Evolutionary conservation across 2,113 vertebrate genomes (phyloP).

Genomic region (Eudorcas thomsonii): DNA sequence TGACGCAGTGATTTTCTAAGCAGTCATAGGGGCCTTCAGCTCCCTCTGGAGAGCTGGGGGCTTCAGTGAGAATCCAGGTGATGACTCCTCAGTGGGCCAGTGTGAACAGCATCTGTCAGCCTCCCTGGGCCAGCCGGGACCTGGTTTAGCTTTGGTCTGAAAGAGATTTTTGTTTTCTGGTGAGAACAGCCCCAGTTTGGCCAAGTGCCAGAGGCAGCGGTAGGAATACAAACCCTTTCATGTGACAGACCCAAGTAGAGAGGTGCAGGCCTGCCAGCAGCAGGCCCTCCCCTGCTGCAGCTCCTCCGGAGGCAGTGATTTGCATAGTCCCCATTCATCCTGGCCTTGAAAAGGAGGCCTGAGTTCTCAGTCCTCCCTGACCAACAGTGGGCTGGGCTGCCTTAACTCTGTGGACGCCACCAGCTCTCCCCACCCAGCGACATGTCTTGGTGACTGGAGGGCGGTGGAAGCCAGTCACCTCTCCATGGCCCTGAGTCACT

Average conservation of each 20-base stretch:
- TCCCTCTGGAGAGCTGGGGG: background rate
- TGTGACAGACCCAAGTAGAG: constrained; percentile 88
- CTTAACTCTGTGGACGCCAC: constrained; percentile 47
- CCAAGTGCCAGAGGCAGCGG: constrained; percentile 56
- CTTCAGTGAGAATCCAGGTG: constrained; percentile 17
- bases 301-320: constrained; percentile 78
- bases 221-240: constrained; percentile 70
- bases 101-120: background rate
- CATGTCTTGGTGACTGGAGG: background rate
- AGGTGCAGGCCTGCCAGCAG: constrained; percentile 86
- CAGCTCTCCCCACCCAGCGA: background rate
- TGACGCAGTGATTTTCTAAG: background rate
- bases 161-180: constrained; percentile 78
- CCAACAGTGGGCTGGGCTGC: background rate
- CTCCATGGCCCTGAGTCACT: background rate
- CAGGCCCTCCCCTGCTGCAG: constrained; percentile 77
- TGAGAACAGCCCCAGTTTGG: constrained; percentile 75
- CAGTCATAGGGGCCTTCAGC: background rate
- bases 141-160: constrained; percentile 70
- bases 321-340: constrained; percentile 84
- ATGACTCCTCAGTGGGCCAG: background rate
- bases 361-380: constrained; percentile 67
- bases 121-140: background rate
- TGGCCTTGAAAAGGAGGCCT: constrained; percentile 76
- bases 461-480: background rate